phyloP scores from a whole-genome alignment of 92 coral and sea anemone species.

The Phenganax subtilis region DNA sequence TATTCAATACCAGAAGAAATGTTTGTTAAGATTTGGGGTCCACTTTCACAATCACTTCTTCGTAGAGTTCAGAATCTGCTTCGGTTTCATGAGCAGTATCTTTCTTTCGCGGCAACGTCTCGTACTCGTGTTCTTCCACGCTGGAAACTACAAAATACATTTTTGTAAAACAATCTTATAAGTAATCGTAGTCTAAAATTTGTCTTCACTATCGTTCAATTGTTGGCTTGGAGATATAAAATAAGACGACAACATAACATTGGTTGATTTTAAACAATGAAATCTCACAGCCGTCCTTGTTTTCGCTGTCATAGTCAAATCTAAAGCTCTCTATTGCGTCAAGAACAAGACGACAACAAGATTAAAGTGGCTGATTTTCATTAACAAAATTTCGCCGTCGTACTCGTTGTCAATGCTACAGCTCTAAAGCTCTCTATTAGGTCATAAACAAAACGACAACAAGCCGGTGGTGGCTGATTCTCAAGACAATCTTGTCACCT shows the following conservation, averaged over 20 bases:
- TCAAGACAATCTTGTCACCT: not conserved
- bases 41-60: not conserved
- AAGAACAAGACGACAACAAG: no score
- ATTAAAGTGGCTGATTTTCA: no score
- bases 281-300: no score
- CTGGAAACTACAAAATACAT: not conserved
- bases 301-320: no score
- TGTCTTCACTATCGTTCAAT: no score
- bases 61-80: not conserved
- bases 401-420: not conserved
- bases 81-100: not conserved
- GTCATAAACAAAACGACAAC: not conserved
- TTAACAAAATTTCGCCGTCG: no score
- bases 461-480: not conserved
- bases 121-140: conserved; percentile 15
- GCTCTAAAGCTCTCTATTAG: not conserved
- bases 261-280: no score
- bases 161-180: no score
- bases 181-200: no score
- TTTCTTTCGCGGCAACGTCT: not conserved
- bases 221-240: no score
- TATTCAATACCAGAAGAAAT: not conserved
- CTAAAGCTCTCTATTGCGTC: no score
- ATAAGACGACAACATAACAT: no score
- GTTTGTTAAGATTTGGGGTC: not conserved